Conservation (phyloP, 2,888 invertebrate genomes). For the Asteroscopus sphinx region DNA sequence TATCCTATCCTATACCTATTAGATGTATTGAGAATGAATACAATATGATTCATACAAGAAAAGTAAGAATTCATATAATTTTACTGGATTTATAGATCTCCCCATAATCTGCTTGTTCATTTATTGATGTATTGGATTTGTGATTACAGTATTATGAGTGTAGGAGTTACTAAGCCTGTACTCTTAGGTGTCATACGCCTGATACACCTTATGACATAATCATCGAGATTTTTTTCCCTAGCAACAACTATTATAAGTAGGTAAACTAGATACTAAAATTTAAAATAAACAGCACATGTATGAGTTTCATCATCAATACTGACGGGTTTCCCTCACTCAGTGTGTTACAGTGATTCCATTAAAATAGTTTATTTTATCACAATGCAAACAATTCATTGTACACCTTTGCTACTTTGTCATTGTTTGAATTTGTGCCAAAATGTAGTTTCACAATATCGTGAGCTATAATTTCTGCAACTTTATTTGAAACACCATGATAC, state of each 20-base stretch:
- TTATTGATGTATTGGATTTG: not conserved
- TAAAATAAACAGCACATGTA: conserved; percentile 16
- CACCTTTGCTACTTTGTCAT: conserved; percentile 49
- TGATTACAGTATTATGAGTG: too few species aligned
- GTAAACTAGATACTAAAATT: conserved; percentile 3
- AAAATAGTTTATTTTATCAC: conserved; percentile 32
- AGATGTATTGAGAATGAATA: too few species aligned
- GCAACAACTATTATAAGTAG: conserved; percentile 1
- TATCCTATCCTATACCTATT: too few species aligned
- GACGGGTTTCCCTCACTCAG: conserved; percentile 18
- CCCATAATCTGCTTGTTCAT: too few species aligned
- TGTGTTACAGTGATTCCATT: conserved; percentile 34
- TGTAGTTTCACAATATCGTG: conserved; percentile 48
- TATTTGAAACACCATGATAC: conserved; percentile 33
- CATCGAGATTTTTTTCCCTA: not conserved
- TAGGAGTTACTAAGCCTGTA: too few species aligned
- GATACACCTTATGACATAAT: not conserved
- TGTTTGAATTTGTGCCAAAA: conserved; percentile 58
- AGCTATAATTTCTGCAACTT: conserved; percentile 40
- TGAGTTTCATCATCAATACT: not conserved
- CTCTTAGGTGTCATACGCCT: not conserved
- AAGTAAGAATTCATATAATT: too few species aligned
- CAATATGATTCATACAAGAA: too few species aligned
- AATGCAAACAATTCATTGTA: conserved; percentile 49
- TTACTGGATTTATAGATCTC: too few species aligned